Evolutionary conservation across 2,888 invertebrate species (phyloP), one percentile per base, ranked within the genome.

Genomic region (Diarsia dahlii): DNA sequence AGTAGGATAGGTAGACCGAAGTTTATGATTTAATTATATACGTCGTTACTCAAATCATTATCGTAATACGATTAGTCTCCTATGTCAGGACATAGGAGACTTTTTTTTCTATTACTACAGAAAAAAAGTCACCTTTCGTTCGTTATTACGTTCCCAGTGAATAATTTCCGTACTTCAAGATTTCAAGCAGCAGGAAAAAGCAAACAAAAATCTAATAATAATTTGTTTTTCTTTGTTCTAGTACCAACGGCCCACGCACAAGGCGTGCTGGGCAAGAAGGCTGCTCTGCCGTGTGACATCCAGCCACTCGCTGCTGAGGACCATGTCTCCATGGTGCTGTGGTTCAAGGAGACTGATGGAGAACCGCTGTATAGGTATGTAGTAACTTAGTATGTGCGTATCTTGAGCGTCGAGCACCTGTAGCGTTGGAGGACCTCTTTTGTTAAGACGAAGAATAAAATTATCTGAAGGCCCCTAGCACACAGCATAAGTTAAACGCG

Each of bases 251-350:
- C 97, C 80, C 97, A 98, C 89, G 98, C 98, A 78, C 97, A 98
- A 89, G 98, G 98, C 13, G 98, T 99, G 23, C 95, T 98, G 85
- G 98, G 98, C 50, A 98, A 98, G 92, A 98, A 98, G 92, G 98
- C 98, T n/a, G 97, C 98, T 81, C 96, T 99, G 82, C 99, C 99
- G 1, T 99, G 99, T 94, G 98, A 99, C 95, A 98, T 99, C 84
- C 97, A 97, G 82, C 98, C 99, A 2, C 96, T 97, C 84, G 97
- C 98, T 74, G 96, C 97, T 70, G 97, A 98, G 87, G 98, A 98
- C 94, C 97, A 97, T 67, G 98, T 98, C 80, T 98, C 98, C 89
- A 98, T 99, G 98, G 98, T 99, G 86, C 97, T 99, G 66, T 99
- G 99, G 99, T 99, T 98, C 95, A 98, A 98, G 90, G 98, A 98